These are phyloP conservation scores for Nemotelus nigrinus DNA, from an alignment of 2,888 invertebrate genomes.

Conservation along the genomic window DNA sequence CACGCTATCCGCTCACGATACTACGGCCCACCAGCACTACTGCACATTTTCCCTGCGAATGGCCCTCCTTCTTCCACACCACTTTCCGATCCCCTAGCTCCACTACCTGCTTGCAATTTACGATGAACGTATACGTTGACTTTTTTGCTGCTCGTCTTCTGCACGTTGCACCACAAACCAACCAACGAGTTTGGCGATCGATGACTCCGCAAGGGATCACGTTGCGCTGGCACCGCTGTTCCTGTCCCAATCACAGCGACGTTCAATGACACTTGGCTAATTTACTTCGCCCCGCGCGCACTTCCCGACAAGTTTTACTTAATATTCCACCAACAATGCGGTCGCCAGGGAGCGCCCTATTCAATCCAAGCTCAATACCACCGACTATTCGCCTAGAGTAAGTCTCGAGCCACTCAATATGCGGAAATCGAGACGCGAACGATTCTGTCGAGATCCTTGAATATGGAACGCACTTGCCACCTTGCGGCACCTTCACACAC, in stretches of 20 bases:
- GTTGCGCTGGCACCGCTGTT: constrained; percentile 20
- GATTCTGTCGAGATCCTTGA: not conserved
- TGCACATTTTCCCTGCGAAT: not conserved
- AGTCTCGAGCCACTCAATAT: not conserved
- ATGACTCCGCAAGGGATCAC: constrained; percentile 23
- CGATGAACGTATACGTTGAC: not conserved
- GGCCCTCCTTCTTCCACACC: not conserved
- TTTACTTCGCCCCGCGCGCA: not conserved
- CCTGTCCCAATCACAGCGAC: not conserved
- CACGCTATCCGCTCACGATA: constrained; percentile 17
- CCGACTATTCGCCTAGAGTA: not conserved
- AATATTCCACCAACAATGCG: constrained; percentile 1
- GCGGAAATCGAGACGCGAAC: not conserved
- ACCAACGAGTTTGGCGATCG: not conserved
- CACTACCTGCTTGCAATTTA: not conserved
- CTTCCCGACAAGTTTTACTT: not conserved
- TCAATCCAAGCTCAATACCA: not conserved
- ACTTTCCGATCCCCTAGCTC: not conserved
- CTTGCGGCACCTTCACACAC: constrained; percentile 13
- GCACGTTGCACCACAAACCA: constrained; percentile 21
- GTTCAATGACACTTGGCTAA: constrained; percentile 33
- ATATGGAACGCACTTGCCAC: not conserved
- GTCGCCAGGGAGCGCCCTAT: not conserved
- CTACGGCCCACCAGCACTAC: constrained; percentile 21
- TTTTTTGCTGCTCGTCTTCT: not conserved